Evolutionary conservation across 2,888 invertebrate species (phyloP).

Genomic region (Hemicrepidius hirtus): DNA sequence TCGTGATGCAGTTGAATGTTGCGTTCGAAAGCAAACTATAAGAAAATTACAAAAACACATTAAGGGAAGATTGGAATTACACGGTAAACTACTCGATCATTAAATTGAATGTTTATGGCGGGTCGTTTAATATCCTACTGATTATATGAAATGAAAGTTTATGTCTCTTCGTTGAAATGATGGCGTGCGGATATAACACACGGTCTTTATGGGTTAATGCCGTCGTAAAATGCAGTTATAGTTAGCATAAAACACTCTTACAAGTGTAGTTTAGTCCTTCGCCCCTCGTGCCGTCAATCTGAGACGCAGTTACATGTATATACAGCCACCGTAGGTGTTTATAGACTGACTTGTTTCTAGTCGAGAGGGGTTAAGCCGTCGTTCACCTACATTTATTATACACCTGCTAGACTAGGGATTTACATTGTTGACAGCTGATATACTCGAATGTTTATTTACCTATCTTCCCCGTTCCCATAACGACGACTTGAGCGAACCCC

Average conservation of each 20-base stretch:
- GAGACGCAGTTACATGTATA: constrained; percentile 22
- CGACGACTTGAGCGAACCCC: not conserved
- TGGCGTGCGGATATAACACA: constrained; percentile 55
- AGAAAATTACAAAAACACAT: constrained; percentile 31
- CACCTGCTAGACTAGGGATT: constrained; percentile 38
- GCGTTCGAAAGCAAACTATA: constrained; percentile 4
- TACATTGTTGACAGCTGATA: constrained; percentile 34
- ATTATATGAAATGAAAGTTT: constrained; percentile 57
- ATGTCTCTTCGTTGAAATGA: constrained; percentile 54
- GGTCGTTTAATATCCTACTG: constrained; percentile 54
- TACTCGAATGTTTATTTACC: constrained; percentile 15
- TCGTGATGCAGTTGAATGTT: constrained; percentile 11
- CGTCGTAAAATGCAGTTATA: constrained; percentile 54
- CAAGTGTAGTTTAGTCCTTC: constrained; percentile 49
- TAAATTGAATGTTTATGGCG: constrained; percentile 56
- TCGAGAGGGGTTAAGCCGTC: constrained; percentile 24
- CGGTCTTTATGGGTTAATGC: constrained; percentile 55
- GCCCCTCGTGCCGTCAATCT: constrained; percentile 41
- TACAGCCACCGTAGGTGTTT: constrained; percentile 42
- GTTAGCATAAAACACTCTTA: constrained; percentile 53
- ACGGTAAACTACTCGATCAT: constrained; percentile 51
- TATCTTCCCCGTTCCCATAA: not conserved
- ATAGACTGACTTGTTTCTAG: constrained; percentile 32
- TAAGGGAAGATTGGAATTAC: constrained; percentile 47
- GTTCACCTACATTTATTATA: constrained; percentile 31